Percentiles rank a stretch among this genome's conserved stretches.
phyloP scores from a whole-genome alignment of 2,797 vertebrate species.

The Pseudomugil tenellus region DNA sequence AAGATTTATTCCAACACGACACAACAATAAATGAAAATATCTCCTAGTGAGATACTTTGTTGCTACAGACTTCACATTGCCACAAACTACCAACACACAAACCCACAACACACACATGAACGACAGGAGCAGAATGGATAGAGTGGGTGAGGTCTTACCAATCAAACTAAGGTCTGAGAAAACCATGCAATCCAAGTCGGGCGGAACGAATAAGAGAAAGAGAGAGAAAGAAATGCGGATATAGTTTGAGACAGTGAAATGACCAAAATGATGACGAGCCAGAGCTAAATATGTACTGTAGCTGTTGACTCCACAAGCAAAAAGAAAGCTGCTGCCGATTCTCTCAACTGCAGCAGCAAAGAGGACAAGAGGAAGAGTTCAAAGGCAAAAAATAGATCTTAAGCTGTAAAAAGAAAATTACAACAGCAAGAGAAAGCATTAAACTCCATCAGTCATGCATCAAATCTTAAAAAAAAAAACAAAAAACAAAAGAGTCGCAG shows the following conservation, averaged over 20 bases:
- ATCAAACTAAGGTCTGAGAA: slow-evolving; percentile 86
- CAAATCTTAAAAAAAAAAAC: slow-evolving; percentile 22
- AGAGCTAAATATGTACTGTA: slow-evolving; percentile 54
- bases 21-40: slow-evolving; percentile 40
- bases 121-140: slow-evolving; percentile 65
- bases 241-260: slow-evolving; percentile 77
- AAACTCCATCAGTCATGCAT: slow-evolving; percentile 56
- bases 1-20: slow-evolving; percentile 26
- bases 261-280: slow-evolving; percentile 68
- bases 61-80: slow-evolving; percentile 32
- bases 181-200: slow-evolving; percentile 86
- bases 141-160: slow-evolving; percentile 82
- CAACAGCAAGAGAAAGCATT: slow-evolving; percentile 54
- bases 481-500: not conserved
- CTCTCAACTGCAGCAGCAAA: slow-evolving; percentile 22
- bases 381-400: slow-evolving; percentile 20
- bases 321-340: slow-evolving; percentile 38
- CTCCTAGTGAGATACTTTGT: slow-evolving; percentile 42
- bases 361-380: slow-evolving; percentile 41
- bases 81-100: slow-evolving; percentile 46
- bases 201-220: slow-evolving; percentile 64
- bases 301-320: slow-evolving; percentile 60
- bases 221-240: slow-evolving; percentile 69
- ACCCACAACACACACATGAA: slow-evolving; percentile 64
- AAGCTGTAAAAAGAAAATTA: not conserved